Evolutionary conservation across 2,113 vertebrate species (phyloP), one percentile per base, ranked within the genome.

Genomic region (Cranoglanis bouderius): DNA sequence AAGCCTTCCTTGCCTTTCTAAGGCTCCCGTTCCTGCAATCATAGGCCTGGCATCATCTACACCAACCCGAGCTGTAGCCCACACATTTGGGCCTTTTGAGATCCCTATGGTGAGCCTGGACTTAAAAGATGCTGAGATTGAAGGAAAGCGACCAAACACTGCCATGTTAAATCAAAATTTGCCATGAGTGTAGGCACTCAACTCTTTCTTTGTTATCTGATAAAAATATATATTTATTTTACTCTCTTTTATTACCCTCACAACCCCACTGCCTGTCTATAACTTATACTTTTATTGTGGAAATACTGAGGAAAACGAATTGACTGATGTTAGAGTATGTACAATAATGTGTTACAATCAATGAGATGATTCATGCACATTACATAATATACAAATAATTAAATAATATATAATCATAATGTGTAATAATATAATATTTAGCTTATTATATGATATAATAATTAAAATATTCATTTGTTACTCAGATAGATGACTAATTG

Each of bases 11-110:
- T 96, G 95, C 91, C 40, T 93, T 10, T 80, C 88, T 70, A 92
- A 88, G 84, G 92, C 92, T 65, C 94, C 95, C n/a, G 92, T 96
- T 3, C 59, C 94, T 72, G 95, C 92, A 89, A 91, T 96, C 29
- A 94, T 96, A 0, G 95, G 95, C 12, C 92, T 95, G 21, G 95
- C 95, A 67, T 96, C 95, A 0, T 96, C 95, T 21, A 94, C 95
- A 6, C 94, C 95, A 7, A 93, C 95, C 49, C 92, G 95, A 87
- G 95, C 95, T 65, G 82, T 95, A 40, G 94, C 95, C 87, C 93
- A 96, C 19, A 94, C 90, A 57, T 84, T 96, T 53, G 94, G 94
- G 19, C 93, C 95, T 63, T 94, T 96, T 67, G 88, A 90, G 26
- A 93, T 96, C 86, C 93, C 95, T 77, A 82, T 96, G 94, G 95